Conservation (phyloP, 2,113 vertebrate genomes). For the Pollimyrus isidori region DNA sequence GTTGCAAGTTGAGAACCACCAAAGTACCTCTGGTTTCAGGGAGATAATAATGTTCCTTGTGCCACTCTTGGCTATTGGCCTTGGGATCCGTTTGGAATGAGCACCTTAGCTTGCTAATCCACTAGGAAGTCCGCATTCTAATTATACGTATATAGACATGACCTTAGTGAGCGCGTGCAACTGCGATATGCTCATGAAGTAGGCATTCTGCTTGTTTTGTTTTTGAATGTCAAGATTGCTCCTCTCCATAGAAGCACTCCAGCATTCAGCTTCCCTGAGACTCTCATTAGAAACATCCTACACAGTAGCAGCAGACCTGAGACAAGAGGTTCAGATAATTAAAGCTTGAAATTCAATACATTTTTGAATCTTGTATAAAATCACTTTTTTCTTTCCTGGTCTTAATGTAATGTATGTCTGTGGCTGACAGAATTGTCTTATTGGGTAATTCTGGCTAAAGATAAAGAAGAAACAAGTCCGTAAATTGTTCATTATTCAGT, state of each 20-base stretch:
- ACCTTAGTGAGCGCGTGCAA: neutral
- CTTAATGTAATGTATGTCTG: constrained; percentile 33
- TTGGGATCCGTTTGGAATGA: neutral
- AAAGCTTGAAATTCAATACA: constrained; percentile 40
- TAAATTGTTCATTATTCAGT: constrained; percentile 52
- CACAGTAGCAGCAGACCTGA: constrained; percentile 32
- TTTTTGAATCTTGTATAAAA: constrained; percentile 15
- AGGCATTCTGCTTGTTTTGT: neutral
- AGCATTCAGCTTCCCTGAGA: neutral
- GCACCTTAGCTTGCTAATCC: neutral
- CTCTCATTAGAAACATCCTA: constrained; percentile 38
- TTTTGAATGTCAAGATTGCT: neutral
- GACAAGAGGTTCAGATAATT: constrained; percentile 43
- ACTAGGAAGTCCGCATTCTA: neutral
- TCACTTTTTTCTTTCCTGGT: neutral
- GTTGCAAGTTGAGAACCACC: neutral
- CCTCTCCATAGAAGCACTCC: neutral
- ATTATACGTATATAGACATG: neutral
- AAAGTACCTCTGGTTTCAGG: neutral
- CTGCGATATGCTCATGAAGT: neutral
- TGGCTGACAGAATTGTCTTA: constrained; percentile 49
- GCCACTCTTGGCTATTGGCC: neutral
- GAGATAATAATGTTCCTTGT: neutral
- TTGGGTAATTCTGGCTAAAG: constrained; percentile 50
- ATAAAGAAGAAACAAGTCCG: constrained; percentile 50